Evolutionary conservation across 1,140 invertebrate species (phyloP), one percentile per base, ranked within the genome.

Genomic region (Heliconius hermathena): DNA sequence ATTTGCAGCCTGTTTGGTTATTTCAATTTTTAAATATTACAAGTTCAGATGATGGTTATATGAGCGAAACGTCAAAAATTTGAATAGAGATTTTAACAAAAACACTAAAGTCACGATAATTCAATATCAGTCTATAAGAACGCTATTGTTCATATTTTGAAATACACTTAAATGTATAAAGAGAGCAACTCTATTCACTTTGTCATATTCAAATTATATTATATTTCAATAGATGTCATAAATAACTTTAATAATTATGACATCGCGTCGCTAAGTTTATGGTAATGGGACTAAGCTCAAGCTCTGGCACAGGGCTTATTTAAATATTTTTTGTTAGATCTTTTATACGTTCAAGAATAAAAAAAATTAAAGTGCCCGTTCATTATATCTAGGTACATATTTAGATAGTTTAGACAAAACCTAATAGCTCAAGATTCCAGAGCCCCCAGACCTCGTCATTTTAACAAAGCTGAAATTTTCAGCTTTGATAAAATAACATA

Each of bases 241-340:
- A 36, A 11, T 36, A 29, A 26, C 18, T n/a, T 60, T 41, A 70
- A 76, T 76, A 49, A 76, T 70, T 76, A 76, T 41, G 74, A n/a
- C n/a, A n/a, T n/a, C n/a, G 26, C 18, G 33, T 70, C 60, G 46
- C 60, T 70, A 46, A 76, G 60, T 26, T 54, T 57, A 29, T 76
- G 57, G 8, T 33, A 70, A 38, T 26, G 22, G 18, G 36, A 26
- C 60, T 49, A 70, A 70, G 74, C 41, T 36, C 38, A 49, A 36
- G 38, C 60, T 74, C n/a, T 60, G 29, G 29, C 66, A 60, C 9
- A 8, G 3, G 57, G 57, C 22, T 60, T 60, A 20, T 60, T 26
- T 3, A 66, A 66, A 66, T 26, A 66, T 29, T 66, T 57, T 60
- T 75, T 26, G 66, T 29, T 26, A 26, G n/a, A 26, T 66, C 20